Conservation (phyloP, 2,888 invertebrate genomes). For the Teleiodes luculella region DNA sequence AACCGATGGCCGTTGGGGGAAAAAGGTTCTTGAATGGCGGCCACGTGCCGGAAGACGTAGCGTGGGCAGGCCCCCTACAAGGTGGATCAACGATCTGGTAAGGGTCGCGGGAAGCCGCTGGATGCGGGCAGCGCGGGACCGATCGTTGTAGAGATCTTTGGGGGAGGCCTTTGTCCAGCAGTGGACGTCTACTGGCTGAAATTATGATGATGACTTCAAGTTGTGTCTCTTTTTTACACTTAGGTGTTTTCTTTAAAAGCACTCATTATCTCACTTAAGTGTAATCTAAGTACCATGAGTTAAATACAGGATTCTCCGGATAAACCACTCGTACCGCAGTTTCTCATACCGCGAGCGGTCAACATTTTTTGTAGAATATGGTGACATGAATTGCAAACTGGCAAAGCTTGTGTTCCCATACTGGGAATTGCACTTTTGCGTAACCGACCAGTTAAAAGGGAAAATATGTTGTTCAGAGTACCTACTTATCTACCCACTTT, state of each 20-base stretch:
- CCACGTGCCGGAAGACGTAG: too few relatives aligned
- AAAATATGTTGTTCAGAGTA: conserved; percentile 22
- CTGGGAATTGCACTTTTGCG: conserved; percentile 25
- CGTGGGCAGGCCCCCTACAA: too few relatives aligned
- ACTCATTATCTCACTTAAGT: conserved; percentile 9
- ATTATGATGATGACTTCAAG: too few relatives aligned
- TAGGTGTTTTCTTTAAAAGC: neutral
- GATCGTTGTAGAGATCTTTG: too few relatives aligned
- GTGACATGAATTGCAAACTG: neutral
- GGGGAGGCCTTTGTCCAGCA: too few relatives aligned
- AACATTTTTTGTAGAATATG: neutral
- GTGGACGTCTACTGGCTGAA: too few relatives aligned
- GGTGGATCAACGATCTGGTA: too few relatives aligned
- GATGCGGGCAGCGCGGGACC: too few relatives aligned
- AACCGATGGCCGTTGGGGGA: too few relatives aligned
- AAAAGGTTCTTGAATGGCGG: too few relatives aligned
- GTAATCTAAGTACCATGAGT: conserved; percentile 7
- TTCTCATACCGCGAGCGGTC: neutral
- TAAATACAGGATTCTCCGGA: neutral
- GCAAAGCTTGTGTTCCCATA: conserved; percentile 19
- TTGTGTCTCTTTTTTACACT: too few relatives aligned
- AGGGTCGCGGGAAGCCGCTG: too few relatives aligned
- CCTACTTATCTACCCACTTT: conserved; percentile 13
- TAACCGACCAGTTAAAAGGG: conserved; percentile 27
- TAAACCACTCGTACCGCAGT: neutral